Evolutionary conservation across 2,888 invertebrate genomes (phyloP).

Genomic region (Phortica okadai): DNA sequence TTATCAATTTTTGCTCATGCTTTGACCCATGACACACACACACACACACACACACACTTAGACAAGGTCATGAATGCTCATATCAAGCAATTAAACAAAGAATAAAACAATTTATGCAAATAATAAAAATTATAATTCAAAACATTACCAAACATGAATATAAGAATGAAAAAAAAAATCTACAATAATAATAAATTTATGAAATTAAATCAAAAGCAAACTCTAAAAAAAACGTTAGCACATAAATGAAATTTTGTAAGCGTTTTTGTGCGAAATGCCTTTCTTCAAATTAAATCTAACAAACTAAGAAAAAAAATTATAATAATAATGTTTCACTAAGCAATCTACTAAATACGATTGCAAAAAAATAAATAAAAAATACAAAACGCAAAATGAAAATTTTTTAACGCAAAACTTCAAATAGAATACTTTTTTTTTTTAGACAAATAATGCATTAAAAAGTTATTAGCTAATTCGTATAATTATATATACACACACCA

Average conservation of each 20-base stretch:
- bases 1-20: neutral
- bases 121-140: conserved; percentile 52
- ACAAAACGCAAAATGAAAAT: neutral
- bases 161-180: conserved; percentile 39
- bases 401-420: conserved; percentile 29
- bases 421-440: conserved; percentile 35
- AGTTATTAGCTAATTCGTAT: neutral
- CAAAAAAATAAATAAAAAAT: neutral
- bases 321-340: neutral
- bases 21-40: conserved; percentile 29
- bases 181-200: conserved; percentile 46
- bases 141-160: conserved; percentile 52
- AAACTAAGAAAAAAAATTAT: conserved; percentile 34
- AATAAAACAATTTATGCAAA: conserved; percentile 40
- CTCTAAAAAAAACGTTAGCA: conserved; percentile 48
- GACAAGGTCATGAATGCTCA: conserved; percentile 58
- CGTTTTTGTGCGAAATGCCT: conserved; percentile 6
- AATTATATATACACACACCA: conserved; percentile 14
- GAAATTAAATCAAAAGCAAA: conserved; percentile 43
- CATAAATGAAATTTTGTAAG: conserved; percentile 58
- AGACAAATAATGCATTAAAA: conserved; percentile 28
- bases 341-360: conserved; percentile 3
- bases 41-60: conserved; percentile 33
- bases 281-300: conserved; percentile 45
- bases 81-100: conserved; percentile 55